phyloP scores from a whole-genome alignment of 2,888 invertebrate genomes.

The Carpatolechia fugitivella region DNA sequence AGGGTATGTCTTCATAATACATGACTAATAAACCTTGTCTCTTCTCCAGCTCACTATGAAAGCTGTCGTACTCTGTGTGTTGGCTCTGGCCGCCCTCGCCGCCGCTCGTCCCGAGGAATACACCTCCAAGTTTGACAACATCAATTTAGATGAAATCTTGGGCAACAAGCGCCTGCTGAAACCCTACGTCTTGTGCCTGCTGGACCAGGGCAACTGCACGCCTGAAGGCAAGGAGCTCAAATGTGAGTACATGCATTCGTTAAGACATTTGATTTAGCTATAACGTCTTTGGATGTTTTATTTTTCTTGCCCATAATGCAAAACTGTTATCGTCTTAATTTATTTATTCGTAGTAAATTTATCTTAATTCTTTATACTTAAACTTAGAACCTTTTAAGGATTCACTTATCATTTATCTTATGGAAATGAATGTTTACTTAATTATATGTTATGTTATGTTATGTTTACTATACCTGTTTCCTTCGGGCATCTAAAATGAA shows the following conservation, averaged over 20 bases:
- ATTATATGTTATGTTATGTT: no score
- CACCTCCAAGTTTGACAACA: slow-evolving; percentile 83
- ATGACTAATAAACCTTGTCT: background rate
- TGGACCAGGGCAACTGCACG: slow-evolving; percentile 81
- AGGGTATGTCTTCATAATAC: no score
- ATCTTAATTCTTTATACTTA: no score
- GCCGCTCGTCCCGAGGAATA: slow-evolving; percentile 52
- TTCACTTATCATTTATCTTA: no score
- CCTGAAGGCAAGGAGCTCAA: slow-evolving; percentile 84
- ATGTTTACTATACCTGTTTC: no score
- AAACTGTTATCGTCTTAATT: no score
- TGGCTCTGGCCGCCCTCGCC: slow-evolving; percentile 41
- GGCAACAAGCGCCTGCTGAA: slow-evolving; percentile 80
- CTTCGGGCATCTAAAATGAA: no score
- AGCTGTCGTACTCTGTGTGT: slow-evolving; percentile 35
- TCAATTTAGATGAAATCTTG: slow-evolving; percentile 83
- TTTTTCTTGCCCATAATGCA: no score
- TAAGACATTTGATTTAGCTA: background rate
- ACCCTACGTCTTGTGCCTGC: slow-evolving; percentile 82
- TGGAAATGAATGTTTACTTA: no score
- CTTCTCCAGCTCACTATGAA: slow-evolving; percentile 30
- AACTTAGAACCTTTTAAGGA: no score
- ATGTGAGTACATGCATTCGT: slow-evolving; percentile 64
- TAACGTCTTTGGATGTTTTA: no score
- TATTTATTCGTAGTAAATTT: no score